A percentile compares a stretch with the other conserved stretches of the same genome.
These are phyloP conservation scores for Hydrolagus affinis DNA, from an alignment of 2,113 vertebrate species.

Conservation along the genomic window DNA sequence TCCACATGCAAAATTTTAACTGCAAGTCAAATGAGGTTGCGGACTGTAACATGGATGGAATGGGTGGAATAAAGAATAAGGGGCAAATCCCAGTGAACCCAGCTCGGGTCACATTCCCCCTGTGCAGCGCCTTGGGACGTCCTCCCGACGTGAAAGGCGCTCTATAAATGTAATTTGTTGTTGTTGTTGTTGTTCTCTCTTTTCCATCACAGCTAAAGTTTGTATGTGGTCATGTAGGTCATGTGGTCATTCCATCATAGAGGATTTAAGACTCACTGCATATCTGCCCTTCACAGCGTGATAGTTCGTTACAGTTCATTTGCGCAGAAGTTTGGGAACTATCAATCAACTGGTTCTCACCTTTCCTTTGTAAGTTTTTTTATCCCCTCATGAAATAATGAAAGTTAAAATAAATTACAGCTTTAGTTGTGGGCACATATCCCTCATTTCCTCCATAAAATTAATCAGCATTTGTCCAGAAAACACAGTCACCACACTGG, in stretches of 20 bases:
- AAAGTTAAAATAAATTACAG: neutral
- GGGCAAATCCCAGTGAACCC: neutral
- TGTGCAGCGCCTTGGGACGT: too few species aligned
- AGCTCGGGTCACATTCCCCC: too few species aligned
- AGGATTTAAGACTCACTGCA: conserved; percentile 13
- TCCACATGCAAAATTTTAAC: neutral
- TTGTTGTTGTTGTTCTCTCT: too few species aligned
- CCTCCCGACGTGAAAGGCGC: too few species aligned
- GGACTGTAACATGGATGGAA: neutral
- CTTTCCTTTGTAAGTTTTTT: neutral
- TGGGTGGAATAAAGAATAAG: neutral
- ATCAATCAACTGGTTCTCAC: neutral
- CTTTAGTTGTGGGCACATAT: neutral
- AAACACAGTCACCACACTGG: too few species aligned
- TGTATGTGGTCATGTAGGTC: neutral
- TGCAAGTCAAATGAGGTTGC: neutral
- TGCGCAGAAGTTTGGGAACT: neutral
- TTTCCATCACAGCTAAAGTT: neutral
- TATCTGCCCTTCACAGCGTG: neutral
- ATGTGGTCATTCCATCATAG: neutral
- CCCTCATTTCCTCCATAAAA: neutral
- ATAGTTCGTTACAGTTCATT: neutral
- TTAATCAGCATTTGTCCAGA: too few species aligned
- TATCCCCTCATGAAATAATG: neutral
- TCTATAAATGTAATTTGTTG: too few species aligned